These are phyloP conservation scores for Aromia moschata DNA, from an alignment of 2,888 invertebrate species.

Conservation along the genomic window DNA sequence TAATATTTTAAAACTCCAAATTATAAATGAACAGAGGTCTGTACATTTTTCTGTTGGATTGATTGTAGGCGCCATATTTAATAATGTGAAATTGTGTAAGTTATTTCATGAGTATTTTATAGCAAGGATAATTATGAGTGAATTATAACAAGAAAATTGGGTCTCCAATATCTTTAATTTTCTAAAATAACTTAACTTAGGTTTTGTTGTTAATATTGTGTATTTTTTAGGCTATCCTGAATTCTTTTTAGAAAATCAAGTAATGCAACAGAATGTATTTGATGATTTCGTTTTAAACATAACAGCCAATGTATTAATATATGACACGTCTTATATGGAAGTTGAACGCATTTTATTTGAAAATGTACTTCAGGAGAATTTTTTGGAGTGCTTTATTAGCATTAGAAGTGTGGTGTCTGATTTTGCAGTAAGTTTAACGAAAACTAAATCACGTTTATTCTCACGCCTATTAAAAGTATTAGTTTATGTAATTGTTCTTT, in stretches of 20 bases:
- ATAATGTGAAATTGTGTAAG: constrained; percentile 28
- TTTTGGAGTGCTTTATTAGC: constrained; percentile 51
- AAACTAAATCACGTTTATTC: too few species aligned
- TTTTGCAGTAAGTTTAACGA: constrained; percentile 48
- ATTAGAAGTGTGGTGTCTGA: constrained; percentile 51
- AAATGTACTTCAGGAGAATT: constrained; percentile 45
- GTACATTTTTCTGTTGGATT: constrained; percentile 5
- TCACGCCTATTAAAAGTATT: too few species aligned
- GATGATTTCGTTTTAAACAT: constrained; percentile 44
- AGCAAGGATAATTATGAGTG: too few species aligned
- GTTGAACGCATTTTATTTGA: constrained; percentile 47
- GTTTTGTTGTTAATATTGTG: too few species aligned
- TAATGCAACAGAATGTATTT: too few species aligned
- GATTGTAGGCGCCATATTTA: constrained; percentile 28
- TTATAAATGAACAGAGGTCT: constrained; percentile 9
- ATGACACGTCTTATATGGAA: constrained; percentile 37
- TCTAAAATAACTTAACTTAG: too few species aligned
- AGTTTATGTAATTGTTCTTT: too few species aligned
- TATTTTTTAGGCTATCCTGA: constrained; percentile 36
- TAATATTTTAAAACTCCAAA: constrained; percentile 20
- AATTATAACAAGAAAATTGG: too few species aligned
- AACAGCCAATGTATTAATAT: constrained; percentile 38
- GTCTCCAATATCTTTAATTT: too few species aligned
- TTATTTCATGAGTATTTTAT: constrained; percentile 14
- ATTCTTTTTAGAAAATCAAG: constrained; percentile 27